Base-by-base conservation (phyloP, 2,113 vertebrate species). In the Herpetotheres cachinnans region DNA sequence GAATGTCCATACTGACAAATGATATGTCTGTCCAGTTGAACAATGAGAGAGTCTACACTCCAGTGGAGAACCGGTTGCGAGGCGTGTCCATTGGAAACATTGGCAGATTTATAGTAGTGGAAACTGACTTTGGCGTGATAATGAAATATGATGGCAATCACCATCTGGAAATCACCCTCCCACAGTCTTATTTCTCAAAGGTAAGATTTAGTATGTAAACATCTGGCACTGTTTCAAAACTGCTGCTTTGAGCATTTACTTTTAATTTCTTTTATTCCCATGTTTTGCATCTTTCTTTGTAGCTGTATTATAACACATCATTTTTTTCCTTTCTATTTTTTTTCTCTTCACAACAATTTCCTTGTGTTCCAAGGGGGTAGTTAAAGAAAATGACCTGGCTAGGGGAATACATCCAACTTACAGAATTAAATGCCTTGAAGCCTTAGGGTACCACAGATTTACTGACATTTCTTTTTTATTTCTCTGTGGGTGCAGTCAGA, bases 121-220 rank as follows among this genome's bases (percentile, higher is more conserved):
- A 99, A 97, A 99, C 98, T 26, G 97, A 98, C 95, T 99, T 99
- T 79, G 99, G 99, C 77, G 93, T 98, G 66, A 97, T 94, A 93
- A 99, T 99, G 73, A 99, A 99, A 97, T 99, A 98, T 71, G 99
- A 99, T 7, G 99, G 99, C 46, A 92, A 98, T 62, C 99, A 99
- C 76, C 97, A 99, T 72, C 92, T 99, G 84, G 98, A 99, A 94
- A 98, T 99, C 90, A 98, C 97, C 24, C 95, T 99, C 58, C 99
- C 99, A 62, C 97, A 98, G 30, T 98, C 99, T 66, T 99, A 99
- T 89, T 99, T 98, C 86, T 97, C 98, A 95, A 99, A 99, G 98
- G 99, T 99, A 97, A 88, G 82, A 66, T 80, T 81, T 76, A 90
- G 20, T 36, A 49, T 36, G 69, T 34, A 66, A 79, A 81, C 8